Conservation (phyloP, 1,140 invertebrate genomes). For the Temnothorax longispinosus region DNA sequence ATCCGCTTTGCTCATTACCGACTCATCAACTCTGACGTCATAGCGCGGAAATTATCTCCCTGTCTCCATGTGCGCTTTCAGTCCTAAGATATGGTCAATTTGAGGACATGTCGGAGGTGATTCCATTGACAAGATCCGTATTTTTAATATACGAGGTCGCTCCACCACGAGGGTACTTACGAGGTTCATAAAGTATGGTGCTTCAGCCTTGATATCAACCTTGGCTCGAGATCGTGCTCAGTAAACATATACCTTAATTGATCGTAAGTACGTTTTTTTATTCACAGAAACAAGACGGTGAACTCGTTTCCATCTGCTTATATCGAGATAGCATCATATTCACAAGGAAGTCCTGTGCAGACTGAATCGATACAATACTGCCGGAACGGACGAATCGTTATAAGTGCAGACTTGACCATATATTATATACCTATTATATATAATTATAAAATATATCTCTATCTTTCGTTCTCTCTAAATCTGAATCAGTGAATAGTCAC, state of each 20-base stretch:
- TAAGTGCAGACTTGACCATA: neutral
- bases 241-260: slow-evolving; percentile 41
- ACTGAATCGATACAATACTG: slow-evolving; percentile 1
- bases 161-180: neutral
- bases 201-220: slow-evolving; percentile 24
- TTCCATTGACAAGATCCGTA: slow-evolving; percentile 13
- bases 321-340: slow-evolving; percentile 26
- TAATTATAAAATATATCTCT: neutral
- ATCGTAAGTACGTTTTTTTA: slow-evolving; percentile 32
- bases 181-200: slow-evolving; percentile 19
- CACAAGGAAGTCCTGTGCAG: neutral
- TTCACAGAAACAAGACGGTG: slow-evolving; percentile 6
- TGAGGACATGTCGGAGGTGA: slow-evolving; percentile 21
- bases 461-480: neutral
- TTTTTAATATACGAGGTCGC: neutral
- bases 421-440: neutral
- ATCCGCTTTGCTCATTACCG: slow-evolving; percentile 21
- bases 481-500: too few species aligned
- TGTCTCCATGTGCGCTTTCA: neutral
- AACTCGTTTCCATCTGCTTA: slow-evolving; percentile 38
- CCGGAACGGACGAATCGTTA: neutral
- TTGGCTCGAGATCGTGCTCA: slow-evolving; percentile 6
- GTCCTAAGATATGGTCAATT: neutral
- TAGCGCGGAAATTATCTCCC: slow-evolving; percentile 3
- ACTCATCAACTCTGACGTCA: neutral